Conservation (phyloP, 2,113 vertebrate genomes). For the Gnathonemus echidnorhynchus region DNA sequence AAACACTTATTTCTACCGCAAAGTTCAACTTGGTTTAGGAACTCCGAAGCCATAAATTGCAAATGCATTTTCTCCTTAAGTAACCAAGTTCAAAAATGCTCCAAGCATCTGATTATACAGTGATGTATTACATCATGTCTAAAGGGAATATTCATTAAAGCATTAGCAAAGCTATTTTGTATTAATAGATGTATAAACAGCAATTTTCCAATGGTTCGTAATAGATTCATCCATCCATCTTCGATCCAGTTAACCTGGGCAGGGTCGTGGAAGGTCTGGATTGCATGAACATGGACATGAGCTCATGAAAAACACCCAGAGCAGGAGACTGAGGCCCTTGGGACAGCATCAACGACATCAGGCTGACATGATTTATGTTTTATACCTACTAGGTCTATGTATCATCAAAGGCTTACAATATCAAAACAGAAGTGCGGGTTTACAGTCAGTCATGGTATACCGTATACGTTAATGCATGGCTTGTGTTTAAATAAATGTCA, state of each 20-base stretch:
- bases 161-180: not conserved
- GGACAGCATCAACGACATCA: not conserved
- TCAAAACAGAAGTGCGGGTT: not conserved
- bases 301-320: not conserved
- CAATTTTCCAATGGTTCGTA: not conserved
- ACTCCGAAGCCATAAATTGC: not conserved
- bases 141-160: constrained; percentile 8
- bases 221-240: not conserved
- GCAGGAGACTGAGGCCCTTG: not conserved
- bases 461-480: not conserved
- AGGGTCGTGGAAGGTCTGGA: not conserved
- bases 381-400: not conserved
- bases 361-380: not conserved
- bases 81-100: constrained; percentile 6
- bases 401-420: not conserved
- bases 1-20: not conserved
- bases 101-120: not conserved
- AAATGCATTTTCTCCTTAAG: not conserved
- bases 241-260: not conserved
- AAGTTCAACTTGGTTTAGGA: not conserved
- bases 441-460: not conserved
- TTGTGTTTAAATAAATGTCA: not conserved
- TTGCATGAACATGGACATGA: not conserved
- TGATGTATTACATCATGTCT: not conserved
- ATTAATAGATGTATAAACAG: not conserved